Evolutionary conservation across 92 coral and sea anemone species (phyloP), one percentile per base, ranked within the genome.

Genomic region (Desmophyllum pertusum): DNA sequence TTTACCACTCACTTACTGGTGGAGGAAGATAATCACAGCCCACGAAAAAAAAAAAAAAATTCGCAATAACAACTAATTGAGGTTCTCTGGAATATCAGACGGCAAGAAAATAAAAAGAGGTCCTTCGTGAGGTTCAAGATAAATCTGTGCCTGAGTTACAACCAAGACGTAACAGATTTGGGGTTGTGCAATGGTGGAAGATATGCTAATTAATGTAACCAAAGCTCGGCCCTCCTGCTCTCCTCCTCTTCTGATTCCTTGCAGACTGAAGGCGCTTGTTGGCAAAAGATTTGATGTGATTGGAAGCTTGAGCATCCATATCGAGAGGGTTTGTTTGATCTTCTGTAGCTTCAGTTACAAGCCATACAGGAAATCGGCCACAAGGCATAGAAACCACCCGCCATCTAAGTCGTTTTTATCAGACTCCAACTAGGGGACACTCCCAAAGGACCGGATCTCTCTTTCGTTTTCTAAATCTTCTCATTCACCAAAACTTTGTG

Each of bases 331-430:
- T n/a, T 25, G 17, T 33, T 64, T 65, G 83, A 62, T 29, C 83
- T 78, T 7, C 27, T 8, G 55, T 42, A 41, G 73, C 40, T n/a
- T 39, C 72, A 78, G 83, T 29, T 65, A 19, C 72, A n/a, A 78
- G 27, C 73, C 83, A 5, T 78, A 78, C 73, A 63, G 30, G 52
- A n/a, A 78, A 78, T 43, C 83, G 73, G 41, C 40, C 83, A 62
- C 83, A 42, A 42, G 33, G 35, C 57, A 62, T 65, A 21, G 73
- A 41, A 40, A 64, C n/a, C n/a, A n/a, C n/a, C 25, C 4, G 13
- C 40, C 29, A 78, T 78, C n/a, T n/a, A n/a, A 13, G 19, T 30
- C 40, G 73, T n/a, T 65, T 17, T 78, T n/a, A 8, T 63, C 57
- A 41, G 59, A 43, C 48, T 78, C 0, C 63, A 78, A 29, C 29